Base-by-base conservation (phyloP, 2,797 vertebrate genomes). In the Platalea minor region DNA sequence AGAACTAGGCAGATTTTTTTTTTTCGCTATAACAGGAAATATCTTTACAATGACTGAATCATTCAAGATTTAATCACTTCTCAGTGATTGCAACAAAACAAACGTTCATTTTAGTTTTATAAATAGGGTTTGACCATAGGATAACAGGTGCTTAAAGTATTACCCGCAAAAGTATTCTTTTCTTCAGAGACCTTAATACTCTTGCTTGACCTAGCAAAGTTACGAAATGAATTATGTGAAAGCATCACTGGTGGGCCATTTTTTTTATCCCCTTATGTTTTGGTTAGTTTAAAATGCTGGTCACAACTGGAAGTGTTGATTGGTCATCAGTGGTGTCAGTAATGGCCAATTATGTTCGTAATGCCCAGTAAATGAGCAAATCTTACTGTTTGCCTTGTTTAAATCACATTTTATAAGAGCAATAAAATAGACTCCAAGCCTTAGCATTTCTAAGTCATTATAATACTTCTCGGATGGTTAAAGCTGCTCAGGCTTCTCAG, bases 351-450 rank as follows among this genome's bases (percentile, higher is more conserved):
- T 96, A 69, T 77, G 69, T 70, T 83, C 68, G 57, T 76, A 73
- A 87, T 85, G 19, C 35, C 79, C 35, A 39, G 74, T 69, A 92
- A 93, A 83, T 95, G 93, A 95, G 72, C 63, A 70, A 39, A 45
- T 93, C 70, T 92, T 69, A 81, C 80, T 90, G 65, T 96, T 96
- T 96, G 95, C 68, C 48, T 82, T 93, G 81, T 56, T 88, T 85
- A 93, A 91, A 92, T 94, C 84, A 23, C 48, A 82, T 96, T 97
- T 95, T 64, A 39, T 54, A 91, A 16, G 45, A 85, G 70, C 70
- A 95, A 73, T 93, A 85, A 91, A 89, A 67, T 41, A 69, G 60
- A 45, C 83, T 69, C 29, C 35, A 61, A 96, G 85, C 28, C 85
- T 41, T 45, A 20, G 75, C n/a, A 46, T 63, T 86, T 95, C 77